Evolutionary conservation across 2,113 vertebrate species (phyloP).

Genomic region (Elaphurus davidianus): DNA sequence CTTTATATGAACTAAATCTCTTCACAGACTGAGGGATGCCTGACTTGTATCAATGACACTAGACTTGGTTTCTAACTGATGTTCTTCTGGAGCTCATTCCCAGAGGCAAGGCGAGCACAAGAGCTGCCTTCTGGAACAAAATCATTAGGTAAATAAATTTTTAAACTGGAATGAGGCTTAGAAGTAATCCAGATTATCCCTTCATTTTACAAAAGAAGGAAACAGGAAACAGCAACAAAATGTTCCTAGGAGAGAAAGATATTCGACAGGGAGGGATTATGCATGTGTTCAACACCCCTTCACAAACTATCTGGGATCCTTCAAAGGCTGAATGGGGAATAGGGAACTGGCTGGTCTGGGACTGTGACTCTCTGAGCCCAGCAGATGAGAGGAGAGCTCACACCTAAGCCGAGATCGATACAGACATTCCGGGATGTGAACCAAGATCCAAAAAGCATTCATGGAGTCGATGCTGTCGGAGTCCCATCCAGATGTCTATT

Average conservation of each 20-base stretch:
- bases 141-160: conserved; percentile 21
- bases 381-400: not conserved
- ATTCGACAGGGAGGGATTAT: not conserved
- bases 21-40: not conserved
- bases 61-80: conserved; percentile 31
- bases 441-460: not conserved
- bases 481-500: not conserved
- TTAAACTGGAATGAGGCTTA: not conserved
- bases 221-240: not conserved
- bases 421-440: not conserved
- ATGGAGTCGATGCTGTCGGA: not conserved
- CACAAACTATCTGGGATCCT: not conserved
- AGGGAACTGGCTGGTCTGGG: not conserved
- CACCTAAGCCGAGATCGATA: not conserved
- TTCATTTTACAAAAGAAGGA: conserved; percentile 1
- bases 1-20: not conserved
- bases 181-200: not conserved
- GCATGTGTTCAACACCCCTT: not conserved
- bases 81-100: not conserved
- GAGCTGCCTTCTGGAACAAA: conserved; percentile 39
- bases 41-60: not conserved
- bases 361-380: not conserved
- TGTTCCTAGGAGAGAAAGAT: conserved; percentile 12
- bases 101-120: not conserved
- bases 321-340: not conserved